Evolutionary conservation across 2,888 invertebrate species (phyloP).

Genomic region (Cheilosia vernalis): DNA sequence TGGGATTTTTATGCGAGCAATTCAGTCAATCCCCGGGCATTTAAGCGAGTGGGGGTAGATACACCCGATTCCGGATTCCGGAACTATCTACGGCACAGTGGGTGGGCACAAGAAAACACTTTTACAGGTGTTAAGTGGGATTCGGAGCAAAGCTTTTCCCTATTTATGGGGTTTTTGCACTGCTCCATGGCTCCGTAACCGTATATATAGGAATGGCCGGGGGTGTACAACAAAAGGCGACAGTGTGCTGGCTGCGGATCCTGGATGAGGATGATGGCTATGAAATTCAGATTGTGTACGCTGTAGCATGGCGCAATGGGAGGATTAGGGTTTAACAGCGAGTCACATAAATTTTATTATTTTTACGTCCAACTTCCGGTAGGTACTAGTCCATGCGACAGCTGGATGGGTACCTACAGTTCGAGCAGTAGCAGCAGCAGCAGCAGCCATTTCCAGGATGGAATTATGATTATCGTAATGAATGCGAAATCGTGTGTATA

Average conservation of each 20-base stretch:
- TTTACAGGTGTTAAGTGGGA: slow-evolving; percentile 75
- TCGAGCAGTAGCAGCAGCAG: slow-evolving; percentile 18
- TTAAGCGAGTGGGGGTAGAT: slow-evolving; percentile 45
- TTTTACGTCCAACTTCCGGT: slow-evolving; percentile 70
- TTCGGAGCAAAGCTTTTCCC: slow-evolving; percentile 61
- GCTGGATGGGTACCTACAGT: slow-evolving; percentile 32
- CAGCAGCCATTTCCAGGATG: slow-evolving; percentile 59
- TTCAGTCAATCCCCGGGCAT: slow-evolving; percentile 72
- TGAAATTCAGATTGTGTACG: slow-evolving; percentile 62
- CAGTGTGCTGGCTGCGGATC: slow-evolving; percentile 13
- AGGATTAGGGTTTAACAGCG: slow-evolving; percentile 67
- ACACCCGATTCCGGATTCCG: slow-evolving; percentile 3
- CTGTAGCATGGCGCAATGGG: slow-evolving; percentile 46
- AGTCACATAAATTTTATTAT: slow-evolving; percentile 72
- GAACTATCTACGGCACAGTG: slow-evolving; percentile 66
- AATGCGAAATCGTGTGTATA: slow-evolving; percentile 52
- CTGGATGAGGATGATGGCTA: slow-evolving; percentile 52
- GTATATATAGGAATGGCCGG: neutral
- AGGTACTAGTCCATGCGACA: slow-evolving; percentile 29
- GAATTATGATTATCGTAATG: slow-evolving; percentile 74
- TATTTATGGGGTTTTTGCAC: slow-evolving; percentile 74
- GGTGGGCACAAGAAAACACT: slow-evolving; percentile 70
- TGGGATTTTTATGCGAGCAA: slow-evolving; percentile 73
- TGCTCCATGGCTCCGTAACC: slow-evolving; percentile 20
- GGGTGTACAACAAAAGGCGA: slow-evolving; percentile 21